Base-by-base conservation (phyloP, 2,797 vertebrate species). In the Hydrocynus forskahlii region DNA sequence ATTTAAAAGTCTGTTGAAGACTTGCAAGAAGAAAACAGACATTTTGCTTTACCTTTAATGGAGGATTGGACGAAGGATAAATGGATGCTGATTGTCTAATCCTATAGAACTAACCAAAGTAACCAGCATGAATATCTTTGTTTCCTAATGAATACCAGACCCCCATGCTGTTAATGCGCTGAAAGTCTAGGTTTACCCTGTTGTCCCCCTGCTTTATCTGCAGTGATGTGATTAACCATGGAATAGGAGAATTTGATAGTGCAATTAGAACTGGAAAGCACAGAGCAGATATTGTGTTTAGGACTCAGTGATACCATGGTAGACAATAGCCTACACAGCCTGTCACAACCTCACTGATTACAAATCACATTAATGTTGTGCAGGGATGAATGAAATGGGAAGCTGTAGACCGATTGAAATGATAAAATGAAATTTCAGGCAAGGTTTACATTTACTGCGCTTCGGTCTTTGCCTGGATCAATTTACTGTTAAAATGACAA, bases 221-320 rank as follows among this genome's bases (percentile, higher is more conserved):
- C 67, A 10, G 66, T 87, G 86, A 90, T 88, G 76, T 74, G 68
- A 89, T 90, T 86, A 85, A 83, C 75, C 40, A 13, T 79, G 81
- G 59, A 83, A 38, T 60, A 55, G 38, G 84, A 70, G 72, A 86
- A 85, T 77, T 35, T 80, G 84, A 89, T 85, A 74, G 80, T 75
- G 21, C 40, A 79, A 80, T 83, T 77, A 78, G 67, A 83, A 81
- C 40, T 19, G 17, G 69, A 75, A 23, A 40, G 75, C 68, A 68
- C 43, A 57, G 80, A 69, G 69, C 70, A 66, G 80, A 72, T 78
- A 81, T 81, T 75, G 74, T 81, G 76, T 83, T 62, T 17, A 69
- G 70, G 38, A 50, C 80, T 69, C 68, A 67, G 40, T 70, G 63
- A 81, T 73, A 59, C 54, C 35, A 52, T 21, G 70, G 23, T 43